Base-by-base conservation (phyloP, 2,888 invertebrate species). In the Tholera decimalis region DNA sequence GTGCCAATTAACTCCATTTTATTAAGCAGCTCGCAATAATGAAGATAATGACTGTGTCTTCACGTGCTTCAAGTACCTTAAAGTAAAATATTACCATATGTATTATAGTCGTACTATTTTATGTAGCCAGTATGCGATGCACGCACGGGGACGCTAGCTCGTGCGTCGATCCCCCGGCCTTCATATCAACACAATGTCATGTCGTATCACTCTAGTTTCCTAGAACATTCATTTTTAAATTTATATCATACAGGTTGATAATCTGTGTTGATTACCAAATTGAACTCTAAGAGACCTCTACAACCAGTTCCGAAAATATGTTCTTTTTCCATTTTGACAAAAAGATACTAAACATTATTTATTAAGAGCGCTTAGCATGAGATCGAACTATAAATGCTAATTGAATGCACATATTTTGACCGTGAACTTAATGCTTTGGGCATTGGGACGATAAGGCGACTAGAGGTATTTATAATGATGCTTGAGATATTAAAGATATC, bases 101-200 rank as follows among this genome's bases (percentile, higher is more conserved):
- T 35, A 15, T 69, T 69, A 63, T 60, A 61, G 50, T 55, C 35
- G 41, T 59, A 61, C 57, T 49, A 61, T 63, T 62, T 49, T 65
- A 66, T 55, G 61, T 46, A 53, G 20, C n/a, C 55, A 56, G 56
- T 79, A 89, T 89, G 83, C 90, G 53, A 61, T 76, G 77, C 91
- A 89, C 89, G 91, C 80, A 72, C 79, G 78, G 80, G 72, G 80
- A 83, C 85, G 55, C 77, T 72, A 59, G 79, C 76, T 73, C 82
- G 81, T 78, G 80, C 83, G 83, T 84, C 85, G 84, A 83, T 83
- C 85, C 78, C 69, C 75, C 78, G 87, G 86, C 89, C 89, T 90
- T 90, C 88, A 81, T 77, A 72, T 80, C 70, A 73, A 82, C 68
- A 80, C 86, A 88, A 86, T 85, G 86, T 85, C 85, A 83, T 63